phyloP scores from a whole-genome alignment of 1,140 invertebrate species.

The Pomacea maculata region DNA sequence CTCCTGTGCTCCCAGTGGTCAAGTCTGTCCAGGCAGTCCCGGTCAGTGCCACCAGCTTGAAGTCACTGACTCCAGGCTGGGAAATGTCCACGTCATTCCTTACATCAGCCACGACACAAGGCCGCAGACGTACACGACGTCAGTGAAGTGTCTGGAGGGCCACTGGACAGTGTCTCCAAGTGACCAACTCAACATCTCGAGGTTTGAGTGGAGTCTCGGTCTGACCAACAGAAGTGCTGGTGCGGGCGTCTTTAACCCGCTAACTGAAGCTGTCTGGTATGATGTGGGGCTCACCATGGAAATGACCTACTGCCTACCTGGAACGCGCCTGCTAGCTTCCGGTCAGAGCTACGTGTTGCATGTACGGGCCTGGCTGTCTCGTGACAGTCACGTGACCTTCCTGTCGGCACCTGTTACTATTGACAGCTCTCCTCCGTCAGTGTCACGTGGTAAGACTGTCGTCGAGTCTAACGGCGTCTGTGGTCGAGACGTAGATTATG shows the following conservation, averaged over 20 bases:
- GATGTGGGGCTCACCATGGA: slow-evolving; percentile 32
- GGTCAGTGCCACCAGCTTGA: neutral
- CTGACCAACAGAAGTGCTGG: slow-evolving; percentile 24
- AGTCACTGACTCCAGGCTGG: neutral
- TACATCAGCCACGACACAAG: neutral
- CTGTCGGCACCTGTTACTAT: slow-evolving; percentile 30
- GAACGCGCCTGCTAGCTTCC: slow-evolving; percentile 10
- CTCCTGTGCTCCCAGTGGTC: slow-evolving; percentile 38
- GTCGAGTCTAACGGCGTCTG: slow-evolving; percentile 29
- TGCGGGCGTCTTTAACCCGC: slow-evolving; percentile 20
- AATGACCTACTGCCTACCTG: slow-evolving; percentile 36
- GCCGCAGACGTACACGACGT: neutral
- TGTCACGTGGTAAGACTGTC: slow-evolving; percentile 31
- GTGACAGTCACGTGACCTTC: slow-evolving; percentile 17
- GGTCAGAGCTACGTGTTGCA: slow-evolving; percentile 33
- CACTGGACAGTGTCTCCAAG: neutral
- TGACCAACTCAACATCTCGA: neutral
- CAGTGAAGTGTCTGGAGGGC: slow-evolving; percentile 15
- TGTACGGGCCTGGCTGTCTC: slow-evolving; percentile 37
- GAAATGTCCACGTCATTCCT: neutral
- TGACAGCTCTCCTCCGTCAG: slow-evolving; percentile 32
- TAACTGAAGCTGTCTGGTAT: slow-evolving; percentile 27
- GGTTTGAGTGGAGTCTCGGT: slow-evolving; percentile 45
- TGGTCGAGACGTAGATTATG: slow-evolving; percentile 34
- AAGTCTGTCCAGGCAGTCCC: slow-evolving; percentile 23